These are phyloP conservation scores for Drepanosiphum platanoidis DNA, from an alignment of 2,888 invertebrate genomes.

Conservation along the genomic window DNA sequence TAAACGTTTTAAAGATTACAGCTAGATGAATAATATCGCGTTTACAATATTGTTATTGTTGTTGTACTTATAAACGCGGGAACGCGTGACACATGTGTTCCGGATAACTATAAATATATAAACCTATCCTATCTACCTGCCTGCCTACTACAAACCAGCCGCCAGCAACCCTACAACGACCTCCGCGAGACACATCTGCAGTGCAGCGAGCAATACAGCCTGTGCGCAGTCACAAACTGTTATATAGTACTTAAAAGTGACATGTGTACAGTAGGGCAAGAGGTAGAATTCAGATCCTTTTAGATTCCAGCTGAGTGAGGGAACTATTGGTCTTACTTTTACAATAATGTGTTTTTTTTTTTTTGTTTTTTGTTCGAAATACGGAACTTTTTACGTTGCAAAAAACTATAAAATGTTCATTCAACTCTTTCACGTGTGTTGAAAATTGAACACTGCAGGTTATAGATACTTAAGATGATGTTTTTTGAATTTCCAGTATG, in stretches of 20 bases:
- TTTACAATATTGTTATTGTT: neutral
- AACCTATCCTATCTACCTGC: too few relatives aligned
- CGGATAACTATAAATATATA: too few relatives aligned
- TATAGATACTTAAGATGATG: neutral
- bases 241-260: neutral
- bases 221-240: neutral
- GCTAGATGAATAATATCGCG: neutral
- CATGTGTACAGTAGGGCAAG: neutral
- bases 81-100: neutral
- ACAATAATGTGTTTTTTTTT: neutral
- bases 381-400: neutral
- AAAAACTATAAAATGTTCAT: neutral
- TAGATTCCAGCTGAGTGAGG: neutral
- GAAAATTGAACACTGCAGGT: too few relatives aligned
- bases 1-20: slow-evolving; percentile 19
- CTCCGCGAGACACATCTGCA: neutral
- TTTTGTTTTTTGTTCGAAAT: neutral
- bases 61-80: neutral
- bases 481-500: neutral
- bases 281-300: neutral
- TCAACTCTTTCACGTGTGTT: neutral
- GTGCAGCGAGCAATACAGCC: neutral
- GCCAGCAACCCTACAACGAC: neutral
- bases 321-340: neutral
- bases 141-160: neutral